Percentiles rank a stretch among this genome's conserved stretches.
Conservation (phyloP, 1,140 invertebrate species). For the Zaprionus africanus region DNA sequence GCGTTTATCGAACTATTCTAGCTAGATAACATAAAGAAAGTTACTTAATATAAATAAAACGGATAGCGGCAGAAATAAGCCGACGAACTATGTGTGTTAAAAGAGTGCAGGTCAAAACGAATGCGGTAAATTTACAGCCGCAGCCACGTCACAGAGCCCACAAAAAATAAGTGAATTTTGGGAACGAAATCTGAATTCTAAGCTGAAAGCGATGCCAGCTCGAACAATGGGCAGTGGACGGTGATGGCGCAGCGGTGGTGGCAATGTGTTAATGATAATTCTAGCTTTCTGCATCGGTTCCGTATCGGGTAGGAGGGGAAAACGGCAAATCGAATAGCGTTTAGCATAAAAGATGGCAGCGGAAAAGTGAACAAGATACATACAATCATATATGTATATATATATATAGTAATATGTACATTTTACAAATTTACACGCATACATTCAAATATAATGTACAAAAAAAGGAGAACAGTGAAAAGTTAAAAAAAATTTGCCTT, state of each 20-base stretch:
- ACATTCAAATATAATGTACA: constrained; percentile 3
- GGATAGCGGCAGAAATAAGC: constrained; percentile 54
- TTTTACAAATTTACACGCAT: constrained; percentile 18
- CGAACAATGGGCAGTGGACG: constrained; percentile 41
- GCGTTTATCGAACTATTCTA: constrained; percentile 66
- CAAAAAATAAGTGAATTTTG: constrained; percentile 58
- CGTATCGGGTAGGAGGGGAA: constrained; percentile 36
- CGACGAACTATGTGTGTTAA: constrained; percentile 41
- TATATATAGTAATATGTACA: constrained; percentile 38
- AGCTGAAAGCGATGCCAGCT: constrained; percentile 38
- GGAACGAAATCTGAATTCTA: constrained; percentile 54
- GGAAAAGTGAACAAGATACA: constrained; percentile 66
- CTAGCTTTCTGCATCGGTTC: constrained; percentile 58
- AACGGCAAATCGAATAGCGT: constrained; percentile 54
- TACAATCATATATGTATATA: constrained; percentile 43
- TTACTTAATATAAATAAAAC: constrained; percentile 55
- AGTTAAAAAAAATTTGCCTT: constrained; percentile 15
- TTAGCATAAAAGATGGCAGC: constrained; percentile 77
- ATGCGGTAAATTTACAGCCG: constrained; percentile 76
- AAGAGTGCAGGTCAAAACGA: constrained; percentile 32
- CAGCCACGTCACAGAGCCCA: constrained; percentile 72
- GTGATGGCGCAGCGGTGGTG: constrained; percentile 29
- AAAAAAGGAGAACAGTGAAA: constrained; percentile 5
- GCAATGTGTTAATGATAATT: constrained; percentile 62
- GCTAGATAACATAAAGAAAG: constrained; percentile 42